phyloP scores from a whole-genome alignment of 2,113 vertebrate genomes.

The Petromus typicus region DNA sequence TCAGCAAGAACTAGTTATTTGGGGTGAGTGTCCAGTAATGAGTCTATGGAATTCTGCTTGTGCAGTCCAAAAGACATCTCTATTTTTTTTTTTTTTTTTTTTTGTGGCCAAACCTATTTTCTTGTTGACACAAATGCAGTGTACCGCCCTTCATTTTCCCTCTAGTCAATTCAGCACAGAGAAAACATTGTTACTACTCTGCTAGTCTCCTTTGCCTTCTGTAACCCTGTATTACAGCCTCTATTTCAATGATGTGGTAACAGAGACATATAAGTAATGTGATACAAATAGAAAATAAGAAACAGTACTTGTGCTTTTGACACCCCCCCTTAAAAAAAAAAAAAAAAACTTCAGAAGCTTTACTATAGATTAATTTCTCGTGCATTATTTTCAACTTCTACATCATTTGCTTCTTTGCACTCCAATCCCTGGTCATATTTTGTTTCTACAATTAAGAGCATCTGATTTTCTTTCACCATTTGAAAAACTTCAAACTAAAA shows the following conservation, averaged over 20 bases:
- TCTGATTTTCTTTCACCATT: slow-evolving; percentile 50
- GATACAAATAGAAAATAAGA: not conserved
- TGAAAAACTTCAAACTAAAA: not conserved
- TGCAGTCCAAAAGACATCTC: not conserved
- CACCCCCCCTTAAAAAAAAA: too few relatives aligned
- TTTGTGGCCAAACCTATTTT: not conserved
- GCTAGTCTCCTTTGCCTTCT: not conserved
- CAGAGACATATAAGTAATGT: not conserved
- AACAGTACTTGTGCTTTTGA: not conserved
- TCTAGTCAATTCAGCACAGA: not conserved
- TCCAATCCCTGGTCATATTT: not conserved
- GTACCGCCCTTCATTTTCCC: not conserved
- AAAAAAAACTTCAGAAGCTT: not conserved
- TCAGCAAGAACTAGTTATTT: not conserved
- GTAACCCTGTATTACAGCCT: not conserved
- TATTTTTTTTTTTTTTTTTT: too few relatives aligned
- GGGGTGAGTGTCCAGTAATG: not conserved
- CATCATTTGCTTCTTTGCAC: not conserved
- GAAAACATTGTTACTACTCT: not conserved
- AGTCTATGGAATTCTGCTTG: not conserved
- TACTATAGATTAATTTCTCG: not conserved
- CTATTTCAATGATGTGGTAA: not conserved
- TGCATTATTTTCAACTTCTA: not conserved
- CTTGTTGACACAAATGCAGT: fast-evolving
- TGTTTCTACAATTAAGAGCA: not conserved